These are phyloP conservation scores for Riparia riparia DNA, from an alignment of 2,113 vertebrate genomes.

Conservation along the genomic window DNA sequence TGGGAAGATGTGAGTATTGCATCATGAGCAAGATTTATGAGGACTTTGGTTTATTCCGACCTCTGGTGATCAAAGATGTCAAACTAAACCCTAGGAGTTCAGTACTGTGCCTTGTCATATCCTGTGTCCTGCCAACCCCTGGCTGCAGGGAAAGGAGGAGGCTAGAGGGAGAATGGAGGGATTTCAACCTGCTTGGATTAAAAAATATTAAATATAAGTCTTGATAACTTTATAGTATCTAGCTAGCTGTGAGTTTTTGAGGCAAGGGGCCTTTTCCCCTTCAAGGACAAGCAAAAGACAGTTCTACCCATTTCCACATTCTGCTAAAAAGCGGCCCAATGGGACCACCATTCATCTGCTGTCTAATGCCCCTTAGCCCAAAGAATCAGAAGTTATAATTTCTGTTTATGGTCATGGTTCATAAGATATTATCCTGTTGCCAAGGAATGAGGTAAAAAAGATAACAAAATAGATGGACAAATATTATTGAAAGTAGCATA, in stretches of 20 bases:
- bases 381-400: not conserved
- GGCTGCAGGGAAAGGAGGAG: not conserved
- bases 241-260: not conserved
- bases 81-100: not conserved
- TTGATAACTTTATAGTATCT: not conserved
- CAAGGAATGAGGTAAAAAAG: not conserved
- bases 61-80: not conserved
- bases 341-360: not conserved
- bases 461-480: not conserved
- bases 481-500: not conserved
- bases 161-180: not conserved
- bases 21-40: not conserved
- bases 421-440: not conserved
- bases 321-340: not conserved
- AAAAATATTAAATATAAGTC: not conserved
- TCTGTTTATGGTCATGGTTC: not conserved
- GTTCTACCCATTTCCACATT: not conserved
- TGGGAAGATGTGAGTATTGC: not conserved
- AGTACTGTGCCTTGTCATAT: not conserved
- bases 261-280: not conserved
- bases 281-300: not conserved
- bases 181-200: not conserved
- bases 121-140: fast-evolving
- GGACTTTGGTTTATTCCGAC: not conserved
- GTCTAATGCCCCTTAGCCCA: not conserved